Evolutionary conservation across 1,140 invertebrate genomes (phyloP).

Genomic region (Apolygus lucorum): DNA sequence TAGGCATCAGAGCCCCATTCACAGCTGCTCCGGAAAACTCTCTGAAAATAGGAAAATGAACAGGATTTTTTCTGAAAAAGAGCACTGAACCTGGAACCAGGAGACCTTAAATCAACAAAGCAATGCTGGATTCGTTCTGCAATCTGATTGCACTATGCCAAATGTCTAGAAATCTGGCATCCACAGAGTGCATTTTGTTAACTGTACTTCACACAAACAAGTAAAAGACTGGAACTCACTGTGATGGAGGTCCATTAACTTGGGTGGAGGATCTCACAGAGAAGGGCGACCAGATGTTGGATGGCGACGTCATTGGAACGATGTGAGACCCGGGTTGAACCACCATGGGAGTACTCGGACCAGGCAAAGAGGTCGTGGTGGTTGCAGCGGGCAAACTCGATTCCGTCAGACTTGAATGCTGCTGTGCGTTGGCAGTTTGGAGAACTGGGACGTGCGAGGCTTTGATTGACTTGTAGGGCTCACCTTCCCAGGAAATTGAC

Average conservation of each 20-base stretch:
- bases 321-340: too few relatives aligned
- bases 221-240: too few relatives aligned
- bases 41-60: not conserved
- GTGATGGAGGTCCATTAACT: too few relatives aligned
- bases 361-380: not conserved
- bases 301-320: too few relatives aligned
- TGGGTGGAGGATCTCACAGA: too few relatives aligned
- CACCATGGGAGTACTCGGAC: too few relatives aligned
- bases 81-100: not conserved
- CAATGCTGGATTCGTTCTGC: not conserved
- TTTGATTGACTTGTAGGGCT: constrained; percentile 46
- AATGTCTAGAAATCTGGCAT: not conserved
- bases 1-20: not conserved
- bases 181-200: not conserved
- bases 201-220: not conserved
- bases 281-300: too few relatives aligned
- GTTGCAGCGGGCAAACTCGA: not conserved
- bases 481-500: constrained; percentile 48
- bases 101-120: not conserved
- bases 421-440: not conserved
- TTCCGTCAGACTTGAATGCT: not conserved
- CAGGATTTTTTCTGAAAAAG: not conserved
- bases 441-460: not conserved
- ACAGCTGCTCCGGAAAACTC: not conserved
- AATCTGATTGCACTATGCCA: not conserved